Evolutionary conservation across 2,113 vertebrate species (phyloP), one percentile per base, ranked within the genome.

Genomic region (Gymnobelideus leadbeateri): DNA sequence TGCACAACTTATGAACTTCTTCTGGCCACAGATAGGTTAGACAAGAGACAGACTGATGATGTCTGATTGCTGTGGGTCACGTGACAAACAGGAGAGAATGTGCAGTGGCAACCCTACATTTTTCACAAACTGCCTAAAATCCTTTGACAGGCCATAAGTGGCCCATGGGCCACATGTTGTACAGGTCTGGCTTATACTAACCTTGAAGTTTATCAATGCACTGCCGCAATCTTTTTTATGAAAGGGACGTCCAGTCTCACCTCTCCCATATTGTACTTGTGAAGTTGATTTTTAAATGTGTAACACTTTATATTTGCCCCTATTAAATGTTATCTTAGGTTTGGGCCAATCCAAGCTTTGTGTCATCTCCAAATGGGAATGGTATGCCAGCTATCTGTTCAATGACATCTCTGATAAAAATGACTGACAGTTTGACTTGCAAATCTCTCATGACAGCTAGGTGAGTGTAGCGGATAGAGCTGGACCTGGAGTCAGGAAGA

Each of bases 311-410:
- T 91, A 50, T 98, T 96, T 89, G 94, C 96, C 28, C 77, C 28
- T 89, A 61, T 93, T 95, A 89, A 28, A 54, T 95, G 96, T 95
- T 92, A 54, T 92, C 93, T 95, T 95, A 92, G 24, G 16, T 91
- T 90, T 94, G 94, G 37, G 46, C 77, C 90, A 31, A 91, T 92
- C 31, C 2, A 91, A 6, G 14, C 52, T 95, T 96, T 95, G 51
- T 37, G 93, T 95, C 84, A 12, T 51, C 14, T 94, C 26, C 43
- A 68, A 37, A 68, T 37, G 11, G 37, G 28, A 68, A 37, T 14
- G 91, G n/a, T 28, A 26, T 96, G 93, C 26, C 46, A 95, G 94
- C 49, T 89, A 2, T 96, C 26, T 95, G 55, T 95, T 97, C 25
- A 9, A 94, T 26, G 25, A 68, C 3, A 25, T 77, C 26, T 90